Evolutionary conservation across 2,113 vertebrate genomes (phyloP), one percentile per base, ranked within the genome.

Genomic region (Morone chrysops): DNA sequence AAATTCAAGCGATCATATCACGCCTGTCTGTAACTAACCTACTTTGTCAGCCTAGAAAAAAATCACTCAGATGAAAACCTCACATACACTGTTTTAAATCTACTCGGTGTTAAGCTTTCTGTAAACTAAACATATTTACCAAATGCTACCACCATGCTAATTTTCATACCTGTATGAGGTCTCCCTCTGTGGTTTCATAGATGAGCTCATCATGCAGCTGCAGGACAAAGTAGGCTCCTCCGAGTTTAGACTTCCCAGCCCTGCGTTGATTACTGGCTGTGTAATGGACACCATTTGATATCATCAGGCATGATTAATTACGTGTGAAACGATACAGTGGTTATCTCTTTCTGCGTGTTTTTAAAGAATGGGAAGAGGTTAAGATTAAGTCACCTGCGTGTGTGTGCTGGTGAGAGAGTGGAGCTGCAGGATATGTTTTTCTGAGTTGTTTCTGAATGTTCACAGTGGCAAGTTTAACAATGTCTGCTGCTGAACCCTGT

Each of bases 181-280:
- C 95, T 0, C 98, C 96, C 59, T 99, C 96, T 43, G 96, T 94
- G 71, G 97, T 96, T 93, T 99, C 98, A 65, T 98, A 99, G 70
- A 99, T 95, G 50, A 99, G 97, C 87, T 99, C 98, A 77, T 99
- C 98, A 0, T 99, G 98, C 77, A 99, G 95, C 12, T 99, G 98
- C 59, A 99, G 96, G 63, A 99, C 86, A 14, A 99, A 97, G 92
- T 97, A 99, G 6, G 94, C 97, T 67, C 98, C 97, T 10, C 92
- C 87, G 63, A 85, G 94, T 5, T 71, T 92, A 2, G 83, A 90
- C 38, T 17, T 60, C 63, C 56, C 54, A 4, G 61, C 0, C 51
- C 83, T 91, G 71, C 84, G 50, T 7, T 40, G 53, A 74, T 78
- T 77, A 47, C 43, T 45, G 31, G 36, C 93, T 91, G 66, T 22